These are phyloP conservation scores for Andinoacara biseriatus DNA, from an alignment of 2,113 vertebrate genomes.

Conservation along the genomic window DNA sequence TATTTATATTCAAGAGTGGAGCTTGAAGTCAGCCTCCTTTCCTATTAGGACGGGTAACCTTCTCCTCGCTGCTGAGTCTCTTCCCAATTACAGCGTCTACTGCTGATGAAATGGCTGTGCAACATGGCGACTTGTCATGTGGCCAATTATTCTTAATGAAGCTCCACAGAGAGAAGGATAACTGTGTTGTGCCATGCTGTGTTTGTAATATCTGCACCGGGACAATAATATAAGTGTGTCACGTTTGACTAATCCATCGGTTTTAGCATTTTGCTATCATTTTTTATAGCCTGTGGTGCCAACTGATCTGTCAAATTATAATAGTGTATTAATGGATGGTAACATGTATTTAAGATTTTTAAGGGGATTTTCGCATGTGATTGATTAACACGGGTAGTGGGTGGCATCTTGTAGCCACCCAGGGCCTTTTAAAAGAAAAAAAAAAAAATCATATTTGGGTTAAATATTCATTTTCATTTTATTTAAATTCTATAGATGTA, in stretches of 20 bases:
- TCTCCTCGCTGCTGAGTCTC: slow-evolving; percentile 52
- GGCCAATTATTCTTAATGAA: slow-evolving; percentile 78
- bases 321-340: background rate
- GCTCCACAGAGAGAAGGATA: slow-evolving; percentile 54
- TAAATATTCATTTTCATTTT: background rate
- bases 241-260: slow-evolving; percentile 35
- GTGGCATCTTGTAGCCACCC: too few species aligned
- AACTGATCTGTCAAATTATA: slow-evolving; percentile 32
- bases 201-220: slow-evolving; percentile 54
- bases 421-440: too few species aligned
- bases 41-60: slow-evolving; percentile 71
- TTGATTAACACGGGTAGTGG: background rate
- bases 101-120: slow-evolving; percentile 76
- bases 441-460: background rate
- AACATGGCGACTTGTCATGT: slow-evolving; percentile 73
- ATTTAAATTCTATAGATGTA: background rate
- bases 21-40: slow-evolving; percentile 66
- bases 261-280: slow-evolving; percentile 30
- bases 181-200: slow-evolving; percentile 50
- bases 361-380: background rate
- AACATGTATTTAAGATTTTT: background rate
- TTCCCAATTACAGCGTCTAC: slow-evolving; percentile 72
- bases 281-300: slow-evolving; percentile 17
- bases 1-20: slow-evolving; percentile 60
- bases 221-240: slow-evolving; percentile 48